These are phyloP conservation scores for Fregetta grallaria DNA, from an alignment of 2,113 vertebrate genomes.

Conservation along the genomic window DNA sequence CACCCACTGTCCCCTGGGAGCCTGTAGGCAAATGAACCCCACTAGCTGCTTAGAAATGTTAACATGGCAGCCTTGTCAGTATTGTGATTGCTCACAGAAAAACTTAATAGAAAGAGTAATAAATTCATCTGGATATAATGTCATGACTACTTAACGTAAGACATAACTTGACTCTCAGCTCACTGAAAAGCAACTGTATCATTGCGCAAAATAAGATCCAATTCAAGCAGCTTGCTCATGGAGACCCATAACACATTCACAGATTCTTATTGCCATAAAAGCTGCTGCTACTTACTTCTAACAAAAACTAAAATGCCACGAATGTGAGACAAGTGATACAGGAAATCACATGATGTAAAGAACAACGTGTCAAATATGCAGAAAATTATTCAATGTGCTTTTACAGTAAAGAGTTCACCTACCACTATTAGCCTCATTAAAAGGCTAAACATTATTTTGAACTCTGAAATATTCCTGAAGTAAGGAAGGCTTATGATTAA, in stretches of 20 bases:
- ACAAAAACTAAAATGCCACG: not conserved
- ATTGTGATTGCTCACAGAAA: slow-evolving; percentile 41
- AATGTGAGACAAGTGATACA: not conserved
- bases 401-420: not conserved
- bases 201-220: not conserved
- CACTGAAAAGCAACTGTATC: slow-evolving; percentile 20
- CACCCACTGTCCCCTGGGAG: slow-evolving; percentile 12
- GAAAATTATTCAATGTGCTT: not conserved
- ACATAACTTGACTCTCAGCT: not conserved
- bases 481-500: not conserved
- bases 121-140: slow-evolving; percentile 55
- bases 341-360: not conserved
- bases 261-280: slow-evolving; percentile 5
- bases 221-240: not conserved
- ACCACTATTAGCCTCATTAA: not conserved
- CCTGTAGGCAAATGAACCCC: slow-evolving; percentile 47
- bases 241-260: not conserved
- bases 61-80: slow-evolving; percentile 59
- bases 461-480: not conserved
- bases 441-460: not conserved
- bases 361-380: not conserved
- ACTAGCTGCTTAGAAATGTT: slow-evolving; percentile 48
- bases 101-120: slow-evolving; percentile 48
- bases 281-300: not conserved
- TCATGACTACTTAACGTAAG: slow-evolving; percentile 61